Evolutionary conservation across 2,888 invertebrate genomes (phyloP), one percentile per base, ranked within the genome.

Genomic region (Pogonocherus hispidulus): DNA sequence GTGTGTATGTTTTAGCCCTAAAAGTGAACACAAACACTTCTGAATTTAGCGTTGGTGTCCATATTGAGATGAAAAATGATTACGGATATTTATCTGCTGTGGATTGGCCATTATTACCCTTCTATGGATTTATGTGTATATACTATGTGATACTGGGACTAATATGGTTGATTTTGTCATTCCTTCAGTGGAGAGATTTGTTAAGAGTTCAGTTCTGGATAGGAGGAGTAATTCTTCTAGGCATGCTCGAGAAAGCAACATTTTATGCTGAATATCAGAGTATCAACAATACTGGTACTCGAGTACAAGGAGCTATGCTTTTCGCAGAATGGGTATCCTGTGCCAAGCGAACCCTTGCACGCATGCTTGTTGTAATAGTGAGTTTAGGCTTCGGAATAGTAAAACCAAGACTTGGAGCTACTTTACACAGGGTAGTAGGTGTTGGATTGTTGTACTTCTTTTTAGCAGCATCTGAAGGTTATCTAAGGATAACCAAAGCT

Each of bases 171-270:
- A 81, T 90, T 0, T 91, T 96, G 55, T 94, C 95, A 62, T 94
- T 93, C 78, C 86, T 93, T 76, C 95, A 95, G 85, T 98, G 97
- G 96, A 89, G 94, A 44, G 97, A 98, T 84, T 87, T 98, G 19
- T 88, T 98, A 59, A 88, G 97, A 32, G 94, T 98, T 47, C 98
- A 98, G 87, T 97, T 96, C 86, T 98, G 97, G 97, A 96, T 98
- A 81, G 97, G 96, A 4, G 96, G 91, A 23, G 96, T 97, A 9
- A 95, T 97, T 64, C 86, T 97, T 9, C 86, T 97, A 1, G 95
- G 97, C 47, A 93, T 94, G 93, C 81, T 94, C 32, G 94, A 94
- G 85, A 94, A 93, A 82, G 96, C 97, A 3, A 93, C 95, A 0
- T 98, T 95, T 85, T 95, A 96, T 81, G 95, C 93, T 0, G 96